Conservation (phyloP, 2,888 invertebrate species). For the Nomada flava region DNA sequence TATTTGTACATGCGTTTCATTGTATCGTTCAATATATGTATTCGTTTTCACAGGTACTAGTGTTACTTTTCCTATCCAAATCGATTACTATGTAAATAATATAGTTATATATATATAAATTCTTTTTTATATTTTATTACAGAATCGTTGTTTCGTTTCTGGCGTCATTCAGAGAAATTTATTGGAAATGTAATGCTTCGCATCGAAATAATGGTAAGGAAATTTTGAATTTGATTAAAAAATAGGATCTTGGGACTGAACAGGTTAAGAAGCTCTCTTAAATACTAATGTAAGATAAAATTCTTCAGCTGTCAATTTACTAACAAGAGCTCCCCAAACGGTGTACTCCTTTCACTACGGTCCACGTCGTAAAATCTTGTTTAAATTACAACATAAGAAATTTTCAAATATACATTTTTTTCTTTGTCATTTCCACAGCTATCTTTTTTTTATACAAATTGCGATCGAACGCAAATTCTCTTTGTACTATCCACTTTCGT, state of each 20-base stretch:
- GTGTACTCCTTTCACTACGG: background rate
- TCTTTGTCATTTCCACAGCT: background rate
- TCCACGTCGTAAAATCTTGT: background rate
- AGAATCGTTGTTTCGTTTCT: too few relatives aligned
- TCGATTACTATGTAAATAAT: background rate
- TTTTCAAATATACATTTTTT: background rate
- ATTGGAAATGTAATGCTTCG: too few relatives aligned
- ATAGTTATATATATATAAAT: background rate
- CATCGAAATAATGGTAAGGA: too few relatives aligned
- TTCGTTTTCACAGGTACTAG: background rate
- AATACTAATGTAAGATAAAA: background rate
- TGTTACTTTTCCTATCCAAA: too few relatives aligned
- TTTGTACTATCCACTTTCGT: constrained; percentile 35
- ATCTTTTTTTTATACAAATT: constrained; percentile 7
- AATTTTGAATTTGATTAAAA: too few relatives aligned
- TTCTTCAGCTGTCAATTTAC: too few relatives aligned
- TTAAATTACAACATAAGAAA: too few relatives aligned
- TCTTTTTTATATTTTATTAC: too few relatives aligned
- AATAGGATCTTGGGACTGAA: background rate
- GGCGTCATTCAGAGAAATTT: too few relatives aligned
- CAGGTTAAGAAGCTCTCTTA: background rate
- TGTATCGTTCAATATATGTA: background rate
- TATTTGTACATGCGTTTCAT: too few relatives aligned
- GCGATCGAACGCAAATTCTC: constrained; percentile 13
- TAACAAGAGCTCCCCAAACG: too few relatives aligned